Conservation (phyloP, 1,140 invertebrate species). For the Drosophila repleta region DNA sequence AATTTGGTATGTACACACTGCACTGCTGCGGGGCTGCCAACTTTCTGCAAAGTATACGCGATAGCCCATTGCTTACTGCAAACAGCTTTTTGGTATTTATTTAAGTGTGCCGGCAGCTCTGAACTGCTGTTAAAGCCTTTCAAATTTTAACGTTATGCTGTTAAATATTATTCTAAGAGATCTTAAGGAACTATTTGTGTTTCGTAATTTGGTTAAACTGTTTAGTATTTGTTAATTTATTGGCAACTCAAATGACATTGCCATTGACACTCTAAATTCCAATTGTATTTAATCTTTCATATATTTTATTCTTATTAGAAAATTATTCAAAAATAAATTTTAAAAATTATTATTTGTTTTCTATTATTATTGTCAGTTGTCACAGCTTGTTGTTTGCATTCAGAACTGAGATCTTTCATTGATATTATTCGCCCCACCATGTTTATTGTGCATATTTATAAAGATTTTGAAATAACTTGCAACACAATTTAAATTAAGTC, state of each 20-base stretch:
- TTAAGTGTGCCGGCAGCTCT: background rate
- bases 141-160: too few species aligned
- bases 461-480: conserved; percentile 31
- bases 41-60: background rate
- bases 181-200: too few species aligned
- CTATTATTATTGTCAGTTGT: too few species aligned
- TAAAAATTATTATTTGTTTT: too few species aligned
- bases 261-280: too few species aligned
- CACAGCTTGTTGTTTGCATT: background rate
- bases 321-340: too few species aligned
- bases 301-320: too few species aligned
- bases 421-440: background rate
- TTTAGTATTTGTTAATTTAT: too few species aligned
- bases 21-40: conserved; percentile 11
- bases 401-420: background rate
- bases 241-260: background rate
- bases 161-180: too few species aligned
- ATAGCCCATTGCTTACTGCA: too few species aligned
- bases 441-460: background rate
- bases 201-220: too few species aligned
- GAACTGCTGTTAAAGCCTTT: background rate
- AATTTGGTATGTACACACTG: conserved; percentile 39
- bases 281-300: background rate
- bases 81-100: background rate
- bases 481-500: conserved; percentile 49